phyloP scores from a whole-genome alignment of 2,888 invertebrate species.

The Pemphredon lugubris region DNA sequence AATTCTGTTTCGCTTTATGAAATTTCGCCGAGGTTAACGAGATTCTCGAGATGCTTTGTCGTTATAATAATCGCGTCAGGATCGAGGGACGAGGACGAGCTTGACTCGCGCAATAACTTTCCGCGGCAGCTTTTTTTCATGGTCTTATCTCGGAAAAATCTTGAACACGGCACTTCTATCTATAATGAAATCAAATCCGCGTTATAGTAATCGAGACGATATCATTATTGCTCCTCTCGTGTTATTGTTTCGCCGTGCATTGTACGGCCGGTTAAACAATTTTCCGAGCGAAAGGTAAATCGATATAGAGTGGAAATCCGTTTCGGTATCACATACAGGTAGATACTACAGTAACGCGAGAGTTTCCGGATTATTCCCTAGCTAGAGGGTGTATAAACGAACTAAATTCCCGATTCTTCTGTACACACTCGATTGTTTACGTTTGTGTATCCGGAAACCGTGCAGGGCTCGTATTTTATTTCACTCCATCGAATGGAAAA shows the following conservation, averaged over 20 bases:
- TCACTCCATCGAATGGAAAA: conserved; percentile 36
- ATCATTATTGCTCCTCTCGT: neutral
- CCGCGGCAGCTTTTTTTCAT: too few species aligned
- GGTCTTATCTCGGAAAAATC: too few species aligned
- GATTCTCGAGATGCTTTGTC: too few species aligned
- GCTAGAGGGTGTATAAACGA: conserved; percentile 70
- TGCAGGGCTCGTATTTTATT: too few species aligned
- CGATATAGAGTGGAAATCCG: conserved; percentile 24
- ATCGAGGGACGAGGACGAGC: too few species aligned
- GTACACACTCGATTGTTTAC: conserved; percentile 55
- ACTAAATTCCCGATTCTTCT: conserved; percentile 67
- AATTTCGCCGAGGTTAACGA: neutral
- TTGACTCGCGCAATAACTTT: too few species aligned
- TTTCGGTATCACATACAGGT: conserved; percentile 59
- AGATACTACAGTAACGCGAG: conserved; percentile 54
- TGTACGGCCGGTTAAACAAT: conserved; percentile 34
- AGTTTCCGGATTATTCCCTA: conserved; percentile 67
- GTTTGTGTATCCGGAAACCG: conserved; percentile 2
- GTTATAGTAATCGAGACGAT: neutral
- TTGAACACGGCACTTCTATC: too few species aligned
- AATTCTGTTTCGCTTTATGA: conserved; percentile 26
- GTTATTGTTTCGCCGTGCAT: neutral
- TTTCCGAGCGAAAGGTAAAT: conserved; percentile 8
- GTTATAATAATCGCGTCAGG: too few species aligned
- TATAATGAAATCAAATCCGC: neutral